phyloP scores from a whole-genome alignment of 1,140 invertebrate genomes.

The Cydia pomonella region DNA sequence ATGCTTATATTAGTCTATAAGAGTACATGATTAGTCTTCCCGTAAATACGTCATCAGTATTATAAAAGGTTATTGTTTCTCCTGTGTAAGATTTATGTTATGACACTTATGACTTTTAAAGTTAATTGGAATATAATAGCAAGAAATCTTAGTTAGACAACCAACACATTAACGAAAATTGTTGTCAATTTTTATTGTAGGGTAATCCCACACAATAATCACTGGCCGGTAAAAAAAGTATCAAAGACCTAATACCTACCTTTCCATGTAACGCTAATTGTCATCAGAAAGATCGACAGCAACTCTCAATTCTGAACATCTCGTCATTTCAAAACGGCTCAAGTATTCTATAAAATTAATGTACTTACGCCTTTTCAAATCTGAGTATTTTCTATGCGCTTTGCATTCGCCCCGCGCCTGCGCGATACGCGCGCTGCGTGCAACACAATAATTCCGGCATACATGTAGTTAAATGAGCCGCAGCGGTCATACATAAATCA shows the following conservation, averaged over 20 bases:
- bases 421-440: slow-evolving; percentile 22
- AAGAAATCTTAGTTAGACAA: too few species aligned
- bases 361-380: neutral
- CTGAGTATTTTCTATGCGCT: neutral
- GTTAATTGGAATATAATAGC: too few species aligned
- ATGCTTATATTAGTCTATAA: too few species aligned
- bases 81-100: too few species aligned
- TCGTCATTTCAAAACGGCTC: neutral
- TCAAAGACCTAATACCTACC: too few species aligned
- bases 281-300: neutral
- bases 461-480: slow-evolving; percentile 33
- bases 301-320: neutral
- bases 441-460: slow-evolving; percentile 31
- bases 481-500: slow-evolving; percentile 28
- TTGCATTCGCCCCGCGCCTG: slow-evolving; percentile 27
- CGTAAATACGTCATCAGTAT: neutral
- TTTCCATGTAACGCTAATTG: neutral
- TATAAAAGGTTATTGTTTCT: neutral
- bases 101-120: too few species aligned
- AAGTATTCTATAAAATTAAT: neutral
- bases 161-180: too few species aligned
- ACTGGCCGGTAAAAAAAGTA: too few species aligned
- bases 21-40: neutral
- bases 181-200: too few species aligned
- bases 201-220: too few species aligned